These are phyloP conservation scores for Indicator indicator DNA, from an alignment of 2,113 vertebrate genomes.

Conservation along the genomic window DNA sequence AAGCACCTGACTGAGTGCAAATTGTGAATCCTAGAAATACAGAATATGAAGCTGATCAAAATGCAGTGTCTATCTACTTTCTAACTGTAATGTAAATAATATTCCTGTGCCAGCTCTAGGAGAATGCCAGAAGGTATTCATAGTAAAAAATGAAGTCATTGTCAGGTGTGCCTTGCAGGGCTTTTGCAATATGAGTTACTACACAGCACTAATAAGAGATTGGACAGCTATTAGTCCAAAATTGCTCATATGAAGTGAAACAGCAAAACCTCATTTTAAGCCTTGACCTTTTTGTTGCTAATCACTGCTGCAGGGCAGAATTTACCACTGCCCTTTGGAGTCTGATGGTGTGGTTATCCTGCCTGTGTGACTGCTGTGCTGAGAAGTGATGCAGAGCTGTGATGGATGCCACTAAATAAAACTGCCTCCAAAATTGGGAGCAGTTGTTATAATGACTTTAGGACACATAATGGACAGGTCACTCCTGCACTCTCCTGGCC, in stretches of 20 bases:
- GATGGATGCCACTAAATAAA: slow-evolving; percentile 47
- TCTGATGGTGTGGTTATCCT: neutral
- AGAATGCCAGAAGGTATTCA: neutral
- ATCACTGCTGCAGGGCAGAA: neutral
- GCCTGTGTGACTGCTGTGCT: neutral
- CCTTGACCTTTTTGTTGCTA: slow-evolving; percentile 40
- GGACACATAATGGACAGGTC: neutral
- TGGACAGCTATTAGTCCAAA: slow-evolving; percentile 46
- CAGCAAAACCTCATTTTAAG: slow-evolving; percentile 51
- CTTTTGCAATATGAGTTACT: neutral
- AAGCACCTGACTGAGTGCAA: slow-evolving; percentile 1
- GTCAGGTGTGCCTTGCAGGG: neutral
- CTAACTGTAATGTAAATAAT: neutral
- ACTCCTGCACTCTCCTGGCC: neutral
- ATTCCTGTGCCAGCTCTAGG: neutral
- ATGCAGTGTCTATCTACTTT: neutral
- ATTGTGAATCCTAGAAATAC: slow-evolving; percentile 3
- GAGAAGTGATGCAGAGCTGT: neutral
- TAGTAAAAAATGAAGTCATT: neutral
- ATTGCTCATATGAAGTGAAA: slow-evolving; percentile 51
- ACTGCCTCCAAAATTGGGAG: neutral
- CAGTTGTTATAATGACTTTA: neutral
- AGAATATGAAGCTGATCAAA: neutral
- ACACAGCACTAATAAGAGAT: neutral
- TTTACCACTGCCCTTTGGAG: neutral